Percentiles rank a stretch among this genome's conserved stretches.
Conservation (phyloP, 2,113 vertebrate species). For the Coracopsis vasa region DNA sequence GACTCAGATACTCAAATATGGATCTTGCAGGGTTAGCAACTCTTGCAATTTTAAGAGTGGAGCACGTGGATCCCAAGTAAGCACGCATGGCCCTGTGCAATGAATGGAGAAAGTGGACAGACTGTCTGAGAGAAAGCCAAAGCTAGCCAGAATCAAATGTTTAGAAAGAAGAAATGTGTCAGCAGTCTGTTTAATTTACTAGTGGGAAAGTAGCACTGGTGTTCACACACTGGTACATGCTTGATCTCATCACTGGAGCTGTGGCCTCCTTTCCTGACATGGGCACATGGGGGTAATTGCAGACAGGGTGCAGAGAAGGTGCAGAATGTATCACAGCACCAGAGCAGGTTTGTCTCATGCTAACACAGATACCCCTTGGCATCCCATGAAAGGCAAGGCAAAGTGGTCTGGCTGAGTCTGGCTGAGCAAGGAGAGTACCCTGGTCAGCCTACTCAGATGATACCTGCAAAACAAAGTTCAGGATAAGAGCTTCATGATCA, state of each 20-base stretch:
- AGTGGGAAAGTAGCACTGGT: not conserved
- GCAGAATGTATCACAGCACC: not conserved
- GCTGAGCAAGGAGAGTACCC: not conserved
- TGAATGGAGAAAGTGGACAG: not conserved
- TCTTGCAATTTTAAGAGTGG: not conserved
- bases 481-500: not conserved
- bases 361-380: not conserved
- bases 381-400: not conserved
- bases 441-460: not conserved
- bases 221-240: not conserved
- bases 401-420: not conserved
- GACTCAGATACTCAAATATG: not conserved
- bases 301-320: fast-evolving
- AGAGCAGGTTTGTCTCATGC: not conserved
- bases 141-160: not conserved
- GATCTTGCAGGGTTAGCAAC: not conserved
- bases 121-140: not conserved
- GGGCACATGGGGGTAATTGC: not conserved
- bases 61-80: not conserved
- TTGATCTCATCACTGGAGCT: not conserved
- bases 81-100: not conserved
- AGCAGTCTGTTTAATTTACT: not conserved
- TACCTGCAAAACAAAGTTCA: not conserved
- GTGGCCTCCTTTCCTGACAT: not conserved
- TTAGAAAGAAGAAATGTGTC: not conserved